Percentiles rank a stretch among this genome's conserved stretches.
phyloP scores from a whole-genome alignment of 2,888 invertebrate species.

The Eupelmus urozonus region DNA sequence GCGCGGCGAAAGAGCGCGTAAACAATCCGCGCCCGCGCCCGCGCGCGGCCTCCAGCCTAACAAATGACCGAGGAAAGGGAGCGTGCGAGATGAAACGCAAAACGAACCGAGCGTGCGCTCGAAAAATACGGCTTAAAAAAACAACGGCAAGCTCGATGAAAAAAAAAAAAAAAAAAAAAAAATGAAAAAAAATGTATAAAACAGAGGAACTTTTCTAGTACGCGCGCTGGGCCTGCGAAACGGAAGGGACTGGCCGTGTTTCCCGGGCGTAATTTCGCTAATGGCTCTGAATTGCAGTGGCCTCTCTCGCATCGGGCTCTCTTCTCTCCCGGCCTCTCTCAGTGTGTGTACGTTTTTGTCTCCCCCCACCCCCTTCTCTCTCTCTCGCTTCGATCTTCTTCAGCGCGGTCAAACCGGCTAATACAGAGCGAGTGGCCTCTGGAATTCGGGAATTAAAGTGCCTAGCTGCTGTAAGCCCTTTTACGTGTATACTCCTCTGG shows the following conservation, averaged over 20 bases:
- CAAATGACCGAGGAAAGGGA: not conserved
- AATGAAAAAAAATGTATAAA: slow-evolving; percentile 1
- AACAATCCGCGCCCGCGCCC: slow-evolving; percentile 37
- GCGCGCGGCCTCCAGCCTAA: no score
- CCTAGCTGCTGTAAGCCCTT: slow-evolving; percentile 62
- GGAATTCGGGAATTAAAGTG: slow-evolving; percentile 73
- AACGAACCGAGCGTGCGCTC: not conserved
- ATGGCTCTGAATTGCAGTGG: slow-evolving; percentile 69
- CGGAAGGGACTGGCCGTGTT: slow-evolving; percentile 44
- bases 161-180: slow-evolving; percentile 13
- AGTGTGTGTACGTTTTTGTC: no score
- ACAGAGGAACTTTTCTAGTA: slow-evolving; percentile 44
- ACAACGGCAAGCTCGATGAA: not conserved
- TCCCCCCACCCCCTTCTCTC: not conserved
- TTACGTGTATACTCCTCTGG: not conserved
- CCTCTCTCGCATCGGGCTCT: slow-evolving; percentile 19
- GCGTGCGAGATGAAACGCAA: not conserved
- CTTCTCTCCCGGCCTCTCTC: slow-evolving; percentile 21
- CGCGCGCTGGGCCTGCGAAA: slow-evolving; percentile 12
- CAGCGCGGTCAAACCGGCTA: slow-evolving; percentile 56
- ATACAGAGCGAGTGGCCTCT: slow-evolving; percentile 69
- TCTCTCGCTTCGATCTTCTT: slow-evolving; percentile 53
- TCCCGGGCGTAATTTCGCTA: slow-evolving; percentile 73
- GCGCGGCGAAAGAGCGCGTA: slow-evolving; percentile 33
- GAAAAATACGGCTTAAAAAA: not conserved